phyloP scores from a whole-genome alignment of 2,888 invertebrate genomes.

The Aspidiotus destructor region DNA sequence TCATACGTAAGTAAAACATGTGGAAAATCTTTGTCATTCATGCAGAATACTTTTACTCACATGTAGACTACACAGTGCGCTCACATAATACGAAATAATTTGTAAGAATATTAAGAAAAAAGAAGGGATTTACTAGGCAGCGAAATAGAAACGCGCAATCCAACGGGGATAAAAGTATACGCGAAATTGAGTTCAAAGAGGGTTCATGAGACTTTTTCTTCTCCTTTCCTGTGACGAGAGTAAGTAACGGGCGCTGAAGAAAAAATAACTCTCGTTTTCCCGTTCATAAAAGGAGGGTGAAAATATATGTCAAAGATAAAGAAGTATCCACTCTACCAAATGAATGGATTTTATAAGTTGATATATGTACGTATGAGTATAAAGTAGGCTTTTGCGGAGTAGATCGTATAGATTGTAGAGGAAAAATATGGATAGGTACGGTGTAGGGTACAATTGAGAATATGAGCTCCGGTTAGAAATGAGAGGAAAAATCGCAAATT shows the following conservation, averaged over 20 bases:
- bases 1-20: too few relatives aligned
- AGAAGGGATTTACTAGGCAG: conserved; percentile 26
- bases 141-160: conserved; percentile 17
- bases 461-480: too few relatives aligned
- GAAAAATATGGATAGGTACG: too few relatives aligned
- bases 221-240: not conserved
- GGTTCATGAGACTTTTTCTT: conserved; percentile 11
- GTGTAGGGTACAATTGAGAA: too few relatives aligned
- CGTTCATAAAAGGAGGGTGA: conserved; percentile 19
- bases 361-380: too few relatives aligned
- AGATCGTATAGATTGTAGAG: too few relatives aligned
- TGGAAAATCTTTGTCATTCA: too few relatives aligned
- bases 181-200: conserved; percentile 3
- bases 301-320: conserved; percentile 29
- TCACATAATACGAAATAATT: conserved; percentile 21
- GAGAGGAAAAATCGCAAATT: too few relatives aligned
- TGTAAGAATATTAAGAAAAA: conserved; percentile 24
- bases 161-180: not conserved
- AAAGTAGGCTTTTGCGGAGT: too few relatives aligned
- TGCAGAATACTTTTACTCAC: too few relatives aligned
- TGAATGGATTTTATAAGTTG: conserved; percentile 7
- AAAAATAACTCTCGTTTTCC: not conserved
- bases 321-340: conserved; percentile 26
- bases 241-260: conserved; percentile 2
- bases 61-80: too few relatives aligned